Base-by-base conservation (phyloP, 2,888 invertebrate species). In the Phasia obesa region DNA sequence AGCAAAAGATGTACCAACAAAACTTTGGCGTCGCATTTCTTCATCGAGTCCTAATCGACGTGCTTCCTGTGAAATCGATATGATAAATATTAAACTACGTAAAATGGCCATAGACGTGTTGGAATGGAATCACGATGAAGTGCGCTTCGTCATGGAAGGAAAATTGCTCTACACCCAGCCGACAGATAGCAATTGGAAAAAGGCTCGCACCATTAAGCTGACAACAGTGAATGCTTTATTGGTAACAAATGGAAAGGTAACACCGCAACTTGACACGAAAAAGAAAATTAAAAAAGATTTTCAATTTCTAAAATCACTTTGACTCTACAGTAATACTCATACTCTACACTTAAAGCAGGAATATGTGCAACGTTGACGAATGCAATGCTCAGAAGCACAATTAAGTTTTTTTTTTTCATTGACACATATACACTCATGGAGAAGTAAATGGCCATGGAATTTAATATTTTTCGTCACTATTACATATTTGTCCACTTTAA, bases 61-160 rank as follows among this genome's bases (percentile, higher is more conserved):
- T 86, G 94, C 95, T 9, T 95, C 95, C 75, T 95, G 95, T 84
- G 97, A 97, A 89, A 94, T 96, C 88, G 97, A 97, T 90, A 95
- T 97, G 91, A 96, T 96, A 85, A 97, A 97, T 90, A 97, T 97
- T 86, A 95, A 97, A 91, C 92, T 97, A 84, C 93, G 97, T 90
- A 97, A 97, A 94, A 96, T 98, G 94, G 98, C 98, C 70, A 95
- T 98, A 84, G 98, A 98, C 90, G 95, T 97, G 5, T 92, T 98
- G 85, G 97, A 97, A 88, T 98, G 98, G 98, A 96, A 96, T 92
- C 97, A 97, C 89, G 97, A 97, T 87, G 97, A 98, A 91, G 96
- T 97, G 59, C 95, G 96, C 90, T 97, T 98, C 90, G 95, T 97
- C 85, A 94, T 97, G 92, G 97, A 98, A 92, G 98, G 98, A 79